Percentiles rank a stretch among this genome's conserved stretches.
Conservation (phyloP, 2,888 invertebrate species). For the Drosophila diplacantha region DNA sequence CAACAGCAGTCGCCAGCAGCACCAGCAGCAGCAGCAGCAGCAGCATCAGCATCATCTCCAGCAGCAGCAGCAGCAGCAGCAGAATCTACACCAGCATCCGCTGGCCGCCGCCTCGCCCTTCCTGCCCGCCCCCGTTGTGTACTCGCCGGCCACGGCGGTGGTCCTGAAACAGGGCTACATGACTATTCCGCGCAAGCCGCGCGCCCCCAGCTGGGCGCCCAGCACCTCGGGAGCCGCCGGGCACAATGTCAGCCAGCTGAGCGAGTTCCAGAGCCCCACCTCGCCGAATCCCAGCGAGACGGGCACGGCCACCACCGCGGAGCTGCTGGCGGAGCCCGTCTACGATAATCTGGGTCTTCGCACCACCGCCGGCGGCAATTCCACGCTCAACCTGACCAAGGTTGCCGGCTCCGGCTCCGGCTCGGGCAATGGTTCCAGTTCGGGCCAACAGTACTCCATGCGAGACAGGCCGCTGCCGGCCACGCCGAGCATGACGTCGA, state of each 20-base stretch:
- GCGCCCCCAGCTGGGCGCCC: constrained; percentile 89
- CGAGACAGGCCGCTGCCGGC: constrained; percentile 83
- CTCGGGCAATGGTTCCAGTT: neutral
- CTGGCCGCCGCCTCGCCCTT: constrained; percentile 83
- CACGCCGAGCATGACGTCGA: constrained; percentile 79
- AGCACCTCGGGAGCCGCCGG: constrained; percentile 76
- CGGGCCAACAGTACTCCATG: constrained; percentile 80
- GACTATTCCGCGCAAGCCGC: constrained; percentile 89
- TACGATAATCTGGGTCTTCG: constrained; percentile 91
- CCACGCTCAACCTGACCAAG: constrained; percentile 87
- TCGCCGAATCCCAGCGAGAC: constrained; percentile 76
- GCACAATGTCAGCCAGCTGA: constrained; percentile 75
- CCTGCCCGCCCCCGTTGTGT: constrained; percentile 83
- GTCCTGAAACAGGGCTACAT: constrained; percentile 87
- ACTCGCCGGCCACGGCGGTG: constrained; percentile 78
- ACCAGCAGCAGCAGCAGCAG: constrained; percentile 76
- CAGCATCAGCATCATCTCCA: constrained; percentile 77
- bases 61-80: constrained; percentile 81
- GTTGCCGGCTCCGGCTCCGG: constrained; percentile 64
- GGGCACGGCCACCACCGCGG: constrained; percentile 78
- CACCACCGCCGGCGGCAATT: constrained; percentile 92
- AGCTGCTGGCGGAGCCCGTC: constrained; percentile 85
- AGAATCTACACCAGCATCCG: constrained; percentile 41
- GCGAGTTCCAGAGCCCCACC: constrained; percentile 76
- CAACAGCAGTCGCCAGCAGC: constrained; percentile 79